Conservation (phyloP, 35 echinoderm and acorn worm species). For the Chiridota heheva region DNA sequence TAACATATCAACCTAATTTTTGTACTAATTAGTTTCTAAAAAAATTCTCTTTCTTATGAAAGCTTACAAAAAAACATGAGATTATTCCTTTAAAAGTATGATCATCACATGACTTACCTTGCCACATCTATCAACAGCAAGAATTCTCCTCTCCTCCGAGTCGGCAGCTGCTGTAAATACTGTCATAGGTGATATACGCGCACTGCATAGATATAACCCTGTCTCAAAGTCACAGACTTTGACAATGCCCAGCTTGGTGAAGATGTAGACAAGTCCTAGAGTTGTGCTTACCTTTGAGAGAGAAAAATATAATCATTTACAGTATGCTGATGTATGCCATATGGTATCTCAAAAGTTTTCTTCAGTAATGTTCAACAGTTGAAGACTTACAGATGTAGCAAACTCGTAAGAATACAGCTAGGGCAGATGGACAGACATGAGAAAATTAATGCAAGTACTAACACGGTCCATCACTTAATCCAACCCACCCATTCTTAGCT, state of each 20-base stretch:
- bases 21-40: not conserved
- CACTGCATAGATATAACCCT: constrained; percentile 65
- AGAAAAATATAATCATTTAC: constrained; percentile 5
- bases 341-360: not conserved
- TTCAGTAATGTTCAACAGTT: not conserved
- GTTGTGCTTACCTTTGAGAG: constrained; percentile 59
- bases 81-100: not conserved
- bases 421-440: too few relatives aligned
- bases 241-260: constrained; percentile 78
- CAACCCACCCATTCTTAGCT: too few relatives aligned
- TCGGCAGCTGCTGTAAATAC: constrained; percentile 71
- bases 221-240: constrained; percentile 90
- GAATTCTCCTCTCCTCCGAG: constrained; percentile 60
- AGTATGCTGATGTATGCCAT: too few relatives aligned
- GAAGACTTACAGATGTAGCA: too few relatives aligned
- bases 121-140: constrained; percentile 70
- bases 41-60: not conserved
- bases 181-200: constrained; percentile 59
- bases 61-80: not conserved
- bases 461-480: too few relatives aligned
- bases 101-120: constrained; percentile 57
- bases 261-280: constrained; percentile 82
- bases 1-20: not conserved
- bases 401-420: too few relatives aligned
- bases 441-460: too few relatives aligned